phyloP scores from a whole-genome alignment of 2,113 vertebrate species.

The Petromus typicus region DNA sequence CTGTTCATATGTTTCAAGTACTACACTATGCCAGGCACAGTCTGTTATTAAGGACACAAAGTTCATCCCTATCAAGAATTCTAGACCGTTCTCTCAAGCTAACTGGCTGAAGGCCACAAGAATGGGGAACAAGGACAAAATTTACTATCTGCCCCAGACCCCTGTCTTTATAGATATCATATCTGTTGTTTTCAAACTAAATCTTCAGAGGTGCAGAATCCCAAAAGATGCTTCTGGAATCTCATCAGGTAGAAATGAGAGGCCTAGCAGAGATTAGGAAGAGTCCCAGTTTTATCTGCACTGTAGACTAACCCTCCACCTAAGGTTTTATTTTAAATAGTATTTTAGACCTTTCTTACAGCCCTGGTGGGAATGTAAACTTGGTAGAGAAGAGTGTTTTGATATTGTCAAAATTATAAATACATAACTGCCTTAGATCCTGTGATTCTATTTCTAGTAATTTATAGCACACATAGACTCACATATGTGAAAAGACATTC shows the following conservation, averaged over 20 bases:
- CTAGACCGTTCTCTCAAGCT: neutral
- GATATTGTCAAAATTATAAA: neutral
- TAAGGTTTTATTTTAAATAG: neutral
- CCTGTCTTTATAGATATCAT: neutral
- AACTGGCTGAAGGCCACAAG: neutral
- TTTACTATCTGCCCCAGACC: neutral
- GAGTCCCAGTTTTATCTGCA: neutral
- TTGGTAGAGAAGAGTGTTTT: neutral
- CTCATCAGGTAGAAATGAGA: neutral
- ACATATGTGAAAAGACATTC: neutral
- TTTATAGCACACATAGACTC: neutral
- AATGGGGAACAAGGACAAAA: neutral
- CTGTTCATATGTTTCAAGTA: neutral
- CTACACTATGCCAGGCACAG: neutral
- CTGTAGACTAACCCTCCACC: neutral
- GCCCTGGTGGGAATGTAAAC: neutral
- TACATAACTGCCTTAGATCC: neutral
- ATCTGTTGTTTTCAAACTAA: neutral
- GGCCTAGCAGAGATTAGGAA: neutral
- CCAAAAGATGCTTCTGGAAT: neutral
- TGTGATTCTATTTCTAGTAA: neutral
- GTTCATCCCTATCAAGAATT: neutral
- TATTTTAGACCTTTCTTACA: neutral
- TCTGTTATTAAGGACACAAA: neutral
- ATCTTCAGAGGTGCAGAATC: neutral